Evolutionary conservation across 2,797 vertebrate genomes (phyloP), one percentile per base, ranked within the genome.

Genomic region (Dromococcyx pavoninus): DNA sequence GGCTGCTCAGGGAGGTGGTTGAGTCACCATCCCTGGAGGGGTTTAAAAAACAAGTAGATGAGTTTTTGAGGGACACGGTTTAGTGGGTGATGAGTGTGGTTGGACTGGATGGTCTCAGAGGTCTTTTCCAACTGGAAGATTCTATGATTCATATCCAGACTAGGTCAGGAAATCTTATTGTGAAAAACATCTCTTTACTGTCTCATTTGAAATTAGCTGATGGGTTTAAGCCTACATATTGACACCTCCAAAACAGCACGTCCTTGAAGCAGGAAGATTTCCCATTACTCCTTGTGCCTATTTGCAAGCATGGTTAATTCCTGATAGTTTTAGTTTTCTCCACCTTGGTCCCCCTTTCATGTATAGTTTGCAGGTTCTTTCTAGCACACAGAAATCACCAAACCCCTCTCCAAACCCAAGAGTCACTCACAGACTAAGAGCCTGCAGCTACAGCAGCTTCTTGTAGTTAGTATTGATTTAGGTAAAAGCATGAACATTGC

Each of bases 401-500:
- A 92, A 22, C 11, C 6, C n/a, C 11, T 85, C 43, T 79, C 37
- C 44, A 62, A n/a, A 54, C 51, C 71, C 64, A 58, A 92, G 58
- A 27, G 54, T 81, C 46, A 6, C n/a, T 6, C 80, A 75, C 53
- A 33, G 65, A 32, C 79, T 15, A 32, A 76, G 53, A 94, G 67
- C 88, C 80, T 0, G 10, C 56, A 58, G 93, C 67, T 83, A 39
- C 4, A 44, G 66, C 77, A 86, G 83, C 77, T 85, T 85, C 89
- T 93, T 7, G 9, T 22, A 67, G 86, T 88, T 77, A 17, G 35
- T 95, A 77, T 89, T 94, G 95, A 95, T 94, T 94, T 89, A 94
- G 57, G 83, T 90, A 93, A 94, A 93, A 86, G 64, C 77, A 86
- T 94, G 88, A 96, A 72, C 2, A 7, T 65, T 89, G 83, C 71